phyloP scores from a whole-genome alignment of 2,113 vertebrate genomes.

The Dicaeum eximium region DNA sequence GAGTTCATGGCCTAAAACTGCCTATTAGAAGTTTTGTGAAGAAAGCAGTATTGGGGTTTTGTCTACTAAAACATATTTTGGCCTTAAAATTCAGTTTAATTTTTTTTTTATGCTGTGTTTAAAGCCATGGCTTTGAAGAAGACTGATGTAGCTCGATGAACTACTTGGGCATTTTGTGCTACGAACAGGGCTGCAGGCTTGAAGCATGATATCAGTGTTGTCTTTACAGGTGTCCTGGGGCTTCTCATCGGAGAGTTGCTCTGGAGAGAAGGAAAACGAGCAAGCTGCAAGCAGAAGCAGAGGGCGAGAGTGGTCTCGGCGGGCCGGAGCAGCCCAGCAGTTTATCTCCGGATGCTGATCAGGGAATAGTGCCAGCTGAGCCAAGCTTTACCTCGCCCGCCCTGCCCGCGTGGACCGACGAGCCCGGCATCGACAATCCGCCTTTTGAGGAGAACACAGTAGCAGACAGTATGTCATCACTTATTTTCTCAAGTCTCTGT shows the following conservation, averaged over 20 bases:
- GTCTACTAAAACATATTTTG: background rate
- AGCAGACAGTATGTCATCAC: slow-evolving; percentile 83
- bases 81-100: background rate
- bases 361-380: slow-evolving; percentile 60
- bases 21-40: background rate
- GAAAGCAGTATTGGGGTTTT: background rate
- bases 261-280: slow-evolving; percentile 76
- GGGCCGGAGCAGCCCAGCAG: slow-evolving; percentile 72
- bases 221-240: slow-evolving; percentile 87
- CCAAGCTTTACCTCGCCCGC: slow-evolving; percentile 61
- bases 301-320: slow-evolving; percentile 64
- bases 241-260: slow-evolving; percentile 79
- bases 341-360: slow-evolving; percentile 64
- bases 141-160: background rate
- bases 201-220: background rate
- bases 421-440: slow-evolving; percentile 87
- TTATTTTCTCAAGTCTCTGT: background rate
- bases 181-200: background rate
- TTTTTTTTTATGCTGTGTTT: background rate
- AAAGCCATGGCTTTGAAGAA: background rate
- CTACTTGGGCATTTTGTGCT: background rate
- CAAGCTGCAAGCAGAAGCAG: slow-evolving; percentile 66
- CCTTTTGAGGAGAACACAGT: slow-evolving; percentile 88
- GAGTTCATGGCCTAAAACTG: background rate
- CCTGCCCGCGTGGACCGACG: slow-evolving; percentile 80